phyloP scores from a whole-genome alignment of 2,888 invertebrate genomes.

The Noctua janthina region DNA sequence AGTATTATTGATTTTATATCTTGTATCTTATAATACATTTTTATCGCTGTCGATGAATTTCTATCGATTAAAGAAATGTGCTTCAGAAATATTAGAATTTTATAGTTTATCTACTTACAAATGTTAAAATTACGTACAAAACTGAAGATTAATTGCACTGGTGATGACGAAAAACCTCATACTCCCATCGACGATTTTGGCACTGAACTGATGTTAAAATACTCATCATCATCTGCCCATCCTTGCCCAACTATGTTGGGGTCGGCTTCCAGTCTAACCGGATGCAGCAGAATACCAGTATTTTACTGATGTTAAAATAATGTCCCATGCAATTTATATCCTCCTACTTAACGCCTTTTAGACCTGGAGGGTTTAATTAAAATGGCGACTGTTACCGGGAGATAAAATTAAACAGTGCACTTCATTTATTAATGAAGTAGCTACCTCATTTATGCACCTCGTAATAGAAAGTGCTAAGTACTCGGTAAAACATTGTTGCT shows the following conservation, averaged over 20 bases:
- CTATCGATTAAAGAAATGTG: not conserved
- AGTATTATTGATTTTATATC: not conserved
- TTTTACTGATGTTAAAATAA: slow-evolving; percentile 16
- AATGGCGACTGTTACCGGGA: slow-evolving; percentile 42
- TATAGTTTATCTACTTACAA: too few relatives aligned
- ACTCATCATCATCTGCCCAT: not conserved
- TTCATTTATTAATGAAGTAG: slow-evolving; percentile 50
- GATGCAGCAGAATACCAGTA: not conserved
- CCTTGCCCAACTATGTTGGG: not conserved
- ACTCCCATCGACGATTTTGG: not conserved
- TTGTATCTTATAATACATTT: not conserved
- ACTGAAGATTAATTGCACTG: not conserved
- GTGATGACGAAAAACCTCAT: not conserved
- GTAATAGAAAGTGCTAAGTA: slow-evolving; percentile 37
- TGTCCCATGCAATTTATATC: slow-evolving; percentile 9
- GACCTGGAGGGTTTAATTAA: slow-evolving; percentile 58
- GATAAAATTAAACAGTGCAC: slow-evolving; percentile 62
- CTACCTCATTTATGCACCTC: slow-evolving; percentile 49
- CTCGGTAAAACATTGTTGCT: slow-evolving; percentile 42
- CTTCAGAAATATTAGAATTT: not conserved
- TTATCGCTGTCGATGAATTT: not conserved
- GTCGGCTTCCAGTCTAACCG: not conserved
- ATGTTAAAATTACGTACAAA: not conserved
- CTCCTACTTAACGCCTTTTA: slow-evolving; percentile 36
- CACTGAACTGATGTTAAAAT: slow-evolving; percentile 13